phyloP scores from a whole-genome alignment of 2,888 invertebrate genomes.

The Epistrophe eligans region DNA sequence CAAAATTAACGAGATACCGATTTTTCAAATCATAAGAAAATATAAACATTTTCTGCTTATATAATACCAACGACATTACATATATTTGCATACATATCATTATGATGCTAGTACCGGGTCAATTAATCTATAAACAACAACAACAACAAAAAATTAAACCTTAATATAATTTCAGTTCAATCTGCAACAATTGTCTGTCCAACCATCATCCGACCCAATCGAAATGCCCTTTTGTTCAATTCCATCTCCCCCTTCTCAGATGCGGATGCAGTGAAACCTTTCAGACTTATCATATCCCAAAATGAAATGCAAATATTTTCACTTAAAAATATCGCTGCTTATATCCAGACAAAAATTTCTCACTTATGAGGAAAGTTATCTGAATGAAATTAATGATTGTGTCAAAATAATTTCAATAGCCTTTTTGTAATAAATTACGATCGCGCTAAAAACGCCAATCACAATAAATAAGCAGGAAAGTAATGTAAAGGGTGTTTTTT shows the following conservation, averaged over 20 bases:
- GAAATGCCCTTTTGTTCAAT: slow-evolving; percentile 8
- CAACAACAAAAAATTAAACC: neutral
- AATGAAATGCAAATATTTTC: slow-evolving; percentile 51
- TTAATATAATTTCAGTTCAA: neutral
- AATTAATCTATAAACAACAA: slow-evolving; percentile 11
- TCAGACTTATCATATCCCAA: slow-evolving; percentile 11
- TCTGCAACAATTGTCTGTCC: slow-evolving; percentile 18
- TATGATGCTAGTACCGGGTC: slow-evolving; percentile 16
- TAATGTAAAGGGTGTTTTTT: slow-evolving; percentile 14
- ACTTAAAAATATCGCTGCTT: slow-evolving; percentile 31
- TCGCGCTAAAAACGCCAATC: slow-evolving; percentile 64
- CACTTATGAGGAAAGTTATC: slow-evolving; percentile 36
- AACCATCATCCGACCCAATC: neutral
- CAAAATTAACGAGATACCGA: neutral
- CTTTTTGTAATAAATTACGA: slow-evolving; percentile 52
- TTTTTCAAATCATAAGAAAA: neutral
- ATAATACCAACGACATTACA: neutral
- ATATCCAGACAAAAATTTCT: slow-evolving; percentile 34
- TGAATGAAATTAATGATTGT: slow-evolving; percentile 55
- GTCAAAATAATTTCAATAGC: slow-evolving; percentile 66
- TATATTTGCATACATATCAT: slow-evolving; percentile 5
- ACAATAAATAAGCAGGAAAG: slow-evolving; percentile 31
- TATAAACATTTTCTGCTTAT: neutral
- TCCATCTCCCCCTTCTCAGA: neutral
- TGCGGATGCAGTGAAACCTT: slow-evolving; percentile 4